Evolutionary conservation across 2,888 invertebrate genomes (phyloP).

Genomic region (Eucera pruinosa): DNA sequence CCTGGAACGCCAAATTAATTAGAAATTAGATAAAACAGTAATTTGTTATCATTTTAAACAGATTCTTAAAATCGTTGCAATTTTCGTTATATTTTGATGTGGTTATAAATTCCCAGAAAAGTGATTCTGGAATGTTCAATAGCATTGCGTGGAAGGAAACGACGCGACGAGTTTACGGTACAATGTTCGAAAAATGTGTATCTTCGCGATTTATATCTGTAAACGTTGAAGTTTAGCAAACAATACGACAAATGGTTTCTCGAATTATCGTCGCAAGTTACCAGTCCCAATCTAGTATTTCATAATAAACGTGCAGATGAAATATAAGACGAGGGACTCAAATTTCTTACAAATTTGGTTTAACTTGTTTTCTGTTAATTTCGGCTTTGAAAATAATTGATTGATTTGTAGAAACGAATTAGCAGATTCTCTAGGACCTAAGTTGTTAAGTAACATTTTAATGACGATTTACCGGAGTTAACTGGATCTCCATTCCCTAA

Average conservation of each 20-base stretch:
- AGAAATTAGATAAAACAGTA: neutral
- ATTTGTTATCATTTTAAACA: too few species aligned
- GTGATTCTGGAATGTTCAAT: neutral
- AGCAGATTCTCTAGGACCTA: neutral
- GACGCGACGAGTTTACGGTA: neutral
- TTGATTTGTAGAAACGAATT: neutral
- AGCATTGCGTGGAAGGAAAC: neutral
- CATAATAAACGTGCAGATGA: neutral
- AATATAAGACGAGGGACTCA: neutral
- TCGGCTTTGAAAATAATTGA: neutral
- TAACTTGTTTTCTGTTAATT: neutral
- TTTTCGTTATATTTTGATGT: neutral
- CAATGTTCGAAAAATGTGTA: neutral
- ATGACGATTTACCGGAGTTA: slow-evolving; percentile 6
- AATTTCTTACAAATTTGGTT: too few species aligned
- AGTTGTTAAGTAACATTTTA: neutral
- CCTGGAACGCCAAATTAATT: neutral
- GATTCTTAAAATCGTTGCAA: too few species aligned
- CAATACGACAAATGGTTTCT: neutral
- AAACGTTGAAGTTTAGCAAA: neutral
- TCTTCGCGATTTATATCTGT: neutral
- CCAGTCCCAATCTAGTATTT: neutral
- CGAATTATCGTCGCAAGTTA: neutral
- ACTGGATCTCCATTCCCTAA: slow-evolving; percentile 32
- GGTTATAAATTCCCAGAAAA: neutral